Percentiles rank a stretch among this genome's conserved stretches.
Evolutionary conservation across 2,113 vertebrate species (phyloP).

Genomic region (Acanthisitta chloris): DNA sequence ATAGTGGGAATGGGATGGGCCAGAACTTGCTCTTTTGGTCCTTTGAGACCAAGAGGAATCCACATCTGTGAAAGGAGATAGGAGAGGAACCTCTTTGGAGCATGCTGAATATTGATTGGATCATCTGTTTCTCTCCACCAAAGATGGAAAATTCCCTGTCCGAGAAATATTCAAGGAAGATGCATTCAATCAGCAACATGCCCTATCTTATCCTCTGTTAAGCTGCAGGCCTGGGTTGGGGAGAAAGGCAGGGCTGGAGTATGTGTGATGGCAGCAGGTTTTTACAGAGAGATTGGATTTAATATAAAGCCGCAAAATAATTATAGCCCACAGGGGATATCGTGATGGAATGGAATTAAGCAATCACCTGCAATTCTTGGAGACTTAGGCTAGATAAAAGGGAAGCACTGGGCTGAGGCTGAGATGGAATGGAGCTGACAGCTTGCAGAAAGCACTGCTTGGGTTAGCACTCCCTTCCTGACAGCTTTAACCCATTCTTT

Average conservation of each 20-base stretch:
- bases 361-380: constrained; percentile 1
- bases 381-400: background rate
- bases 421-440: constrained; percentile 45
- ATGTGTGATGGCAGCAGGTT: background rate
- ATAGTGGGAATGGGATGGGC: background rate
- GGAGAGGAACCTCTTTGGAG: background rate
- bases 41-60: background rate
- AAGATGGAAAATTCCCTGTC: background rate
- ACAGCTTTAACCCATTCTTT: constrained; percentile 6
- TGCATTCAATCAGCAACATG: background rate
- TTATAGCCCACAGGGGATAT: constrained; percentile 31
- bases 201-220: background rate
- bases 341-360: constrained; percentile 20
- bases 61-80: background rate
- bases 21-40: background rate
- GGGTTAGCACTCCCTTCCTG: background rate
- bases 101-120: background rate
- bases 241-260: background rate
- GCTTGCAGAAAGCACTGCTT: background rate
- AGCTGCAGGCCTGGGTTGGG: background rate
- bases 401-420: background rate
- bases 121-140: background rate
- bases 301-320: background rate
- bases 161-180: background rate
- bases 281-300: background rate